Conservation (phyloP, 2,888 invertebrate species). For the Ditula angustiorana region DNA sequence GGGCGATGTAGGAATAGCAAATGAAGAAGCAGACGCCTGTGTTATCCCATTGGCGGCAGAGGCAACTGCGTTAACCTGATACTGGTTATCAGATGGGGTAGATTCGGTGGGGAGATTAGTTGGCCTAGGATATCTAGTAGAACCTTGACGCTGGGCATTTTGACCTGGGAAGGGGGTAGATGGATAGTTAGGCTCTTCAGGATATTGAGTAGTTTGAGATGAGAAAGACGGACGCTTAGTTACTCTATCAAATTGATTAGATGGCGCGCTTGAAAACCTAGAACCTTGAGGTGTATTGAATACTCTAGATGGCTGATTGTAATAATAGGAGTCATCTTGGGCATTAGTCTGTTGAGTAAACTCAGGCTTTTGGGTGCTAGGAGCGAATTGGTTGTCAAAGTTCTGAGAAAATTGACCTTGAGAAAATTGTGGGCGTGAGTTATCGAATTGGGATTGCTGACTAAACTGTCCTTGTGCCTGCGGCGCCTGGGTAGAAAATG, state of each 20-base stretch:
- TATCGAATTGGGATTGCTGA: slow-evolving; percentile 35
- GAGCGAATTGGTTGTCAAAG: slow-evolving; percentile 45
- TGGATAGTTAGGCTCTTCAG: slow-evolving; percentile 41
- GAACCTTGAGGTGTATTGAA: slow-evolving; percentile 55
- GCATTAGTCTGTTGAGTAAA: slow-evolving; percentile 53
- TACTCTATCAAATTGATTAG: slow-evolving; percentile 57
- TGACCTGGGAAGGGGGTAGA: slow-evolving; percentile 40
- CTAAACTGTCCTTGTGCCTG: slow-evolving; percentile 31
- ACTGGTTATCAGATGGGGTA: slow-evolving; percentile 14
- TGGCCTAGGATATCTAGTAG: slow-evolving; percentile 47
- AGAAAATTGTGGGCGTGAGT: slow-evolving; percentile 34
- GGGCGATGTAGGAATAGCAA: slow-evolving; percentile 53
- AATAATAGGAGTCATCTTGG: slow-evolving; percentile 63
- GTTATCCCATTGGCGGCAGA: slow-evolving; percentile 56
- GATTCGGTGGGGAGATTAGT: slow-evolving; percentile 40
- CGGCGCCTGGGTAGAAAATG: slow-evolving; percentile 39
- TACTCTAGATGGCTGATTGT: slow-evolving; percentile 63
- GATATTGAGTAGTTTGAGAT: slow-evolving; percentile 36
- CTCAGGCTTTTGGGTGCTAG: slow-evolving; percentile 51
- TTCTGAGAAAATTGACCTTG: slow-evolving; percentile 44
- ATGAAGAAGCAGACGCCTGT: slow-evolving; percentile 64
- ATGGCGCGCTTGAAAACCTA: slow-evolving; percentile 52
- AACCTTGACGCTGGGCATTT: slow-evolving; percentile 38
- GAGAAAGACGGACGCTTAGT: slow-evolving; percentile 44
- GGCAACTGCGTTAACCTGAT: slow-evolving; percentile 24